phyloP scores from a whole-genome alignment of 2,113 vertebrate species.

The Buteo buteo region DNA sequence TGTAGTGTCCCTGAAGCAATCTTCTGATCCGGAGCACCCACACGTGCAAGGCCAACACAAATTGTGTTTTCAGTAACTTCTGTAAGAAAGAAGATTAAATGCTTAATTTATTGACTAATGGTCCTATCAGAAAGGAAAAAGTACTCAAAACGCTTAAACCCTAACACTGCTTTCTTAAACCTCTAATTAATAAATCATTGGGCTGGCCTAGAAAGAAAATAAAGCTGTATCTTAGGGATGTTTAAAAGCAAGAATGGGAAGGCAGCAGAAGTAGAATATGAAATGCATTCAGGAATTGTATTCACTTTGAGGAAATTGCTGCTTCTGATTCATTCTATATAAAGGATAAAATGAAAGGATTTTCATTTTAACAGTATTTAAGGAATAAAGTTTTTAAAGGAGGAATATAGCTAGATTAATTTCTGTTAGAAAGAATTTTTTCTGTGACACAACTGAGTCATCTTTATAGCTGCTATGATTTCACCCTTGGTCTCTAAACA shows the following conservation, averaged over 20 bases:
- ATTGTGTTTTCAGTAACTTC: conserved; percentile 73
- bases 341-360: not conserved
- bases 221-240: not conserved
- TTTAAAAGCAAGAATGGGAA: not conserved
- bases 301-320: not conserved
- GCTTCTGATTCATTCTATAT: not conserved
- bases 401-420: not conserved
- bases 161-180: not conserved
- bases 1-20: conserved; percentile 78
- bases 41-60: conserved; percentile 84
- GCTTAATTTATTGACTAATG: not conserved
- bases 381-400: not conserved
- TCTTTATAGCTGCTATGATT: not conserved
- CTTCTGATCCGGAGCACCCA: conserved; percentile 85
- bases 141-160: not conserved
- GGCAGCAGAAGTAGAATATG: not conserved
- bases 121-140: not conserved
- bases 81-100: conserved; percentile 24
- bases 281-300: not conserved
- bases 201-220: not conserved
- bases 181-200: not conserved
- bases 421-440: not conserved
- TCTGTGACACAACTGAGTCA: not conserved
- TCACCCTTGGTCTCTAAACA: not conserved
- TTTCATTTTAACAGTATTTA: not conserved